phyloP scores from a whole-genome alignment of 2,797 vertebrate genomes.

The Otolemur crassicaudatus region DNA sequence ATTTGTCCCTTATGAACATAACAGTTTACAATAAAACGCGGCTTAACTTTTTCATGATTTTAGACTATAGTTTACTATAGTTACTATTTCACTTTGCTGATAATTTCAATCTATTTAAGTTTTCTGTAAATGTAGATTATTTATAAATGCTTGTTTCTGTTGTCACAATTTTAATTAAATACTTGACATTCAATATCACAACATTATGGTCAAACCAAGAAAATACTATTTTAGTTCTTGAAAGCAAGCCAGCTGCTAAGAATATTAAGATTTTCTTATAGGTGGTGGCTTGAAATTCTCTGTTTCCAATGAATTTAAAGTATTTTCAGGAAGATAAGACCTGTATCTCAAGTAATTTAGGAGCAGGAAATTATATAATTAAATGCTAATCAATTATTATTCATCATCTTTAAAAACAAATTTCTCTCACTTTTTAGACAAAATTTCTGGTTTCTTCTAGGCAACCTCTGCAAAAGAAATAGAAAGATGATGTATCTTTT shows the following conservation, averaged over 20 bases:
- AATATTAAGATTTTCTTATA: not conserved
- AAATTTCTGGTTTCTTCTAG: not conserved
- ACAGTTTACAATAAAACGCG: not conserved
- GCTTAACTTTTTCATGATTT: not conserved
- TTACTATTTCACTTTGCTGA: not conserved
- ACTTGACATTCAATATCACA: not conserved
- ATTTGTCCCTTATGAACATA: not conserved
- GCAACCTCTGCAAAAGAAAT: not conserved
- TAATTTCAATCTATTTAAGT: not conserved
- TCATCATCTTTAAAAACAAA: constrained; percentile 8
- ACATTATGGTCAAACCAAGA: not conserved
- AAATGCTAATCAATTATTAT: not conserved
- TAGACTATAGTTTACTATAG: not conserved
- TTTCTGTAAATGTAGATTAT: not conserved
- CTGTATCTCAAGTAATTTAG: not conserved
- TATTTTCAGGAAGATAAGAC: not conserved
- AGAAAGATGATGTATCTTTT: not conserved
- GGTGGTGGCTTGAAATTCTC: not conserved
- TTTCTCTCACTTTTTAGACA: not conserved
- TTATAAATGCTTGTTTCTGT: constrained; percentile 24
- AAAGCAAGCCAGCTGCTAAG: not conserved
- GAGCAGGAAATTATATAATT: not conserved
- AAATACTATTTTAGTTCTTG: not conserved
- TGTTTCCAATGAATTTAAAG: not conserved
- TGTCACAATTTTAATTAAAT: not conserved